Conservation (phyloP, 2,113 vertebrate genomes). For the Chloebia gouldiae region DNA sequence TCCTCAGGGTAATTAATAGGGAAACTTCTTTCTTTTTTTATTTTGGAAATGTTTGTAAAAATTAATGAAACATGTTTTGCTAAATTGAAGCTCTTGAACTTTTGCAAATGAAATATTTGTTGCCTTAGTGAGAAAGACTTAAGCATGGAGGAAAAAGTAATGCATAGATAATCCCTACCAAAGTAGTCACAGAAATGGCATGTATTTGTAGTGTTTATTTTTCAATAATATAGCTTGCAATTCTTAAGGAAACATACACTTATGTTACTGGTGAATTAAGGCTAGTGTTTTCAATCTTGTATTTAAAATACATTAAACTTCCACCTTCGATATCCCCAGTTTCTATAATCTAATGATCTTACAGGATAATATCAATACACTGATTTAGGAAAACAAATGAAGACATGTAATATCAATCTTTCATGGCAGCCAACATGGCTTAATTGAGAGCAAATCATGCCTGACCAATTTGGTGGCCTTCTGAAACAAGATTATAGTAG, state of each 20-base stretch:
- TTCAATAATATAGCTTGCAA: background rate
- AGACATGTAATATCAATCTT: background rate
- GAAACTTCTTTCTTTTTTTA: conserved; percentile 44
- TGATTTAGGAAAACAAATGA: background rate
- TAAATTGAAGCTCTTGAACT: conserved; percentile 35
- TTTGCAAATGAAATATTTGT: conserved; percentile 26
- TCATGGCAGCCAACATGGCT: background rate
- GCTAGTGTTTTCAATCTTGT: background rate
- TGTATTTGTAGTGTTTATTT: conserved; percentile 31
- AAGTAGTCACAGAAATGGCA: conserved; percentile 11
- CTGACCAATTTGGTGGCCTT: too few relatives aligned
- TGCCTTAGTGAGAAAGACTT: background rate
- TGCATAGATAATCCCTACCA: background rate
- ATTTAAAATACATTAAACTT: background rate
- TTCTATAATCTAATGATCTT: background rate
- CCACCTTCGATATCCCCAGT: background rate
- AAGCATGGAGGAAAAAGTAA: background rate
- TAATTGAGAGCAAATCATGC: background rate
- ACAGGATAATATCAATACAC: background rate
- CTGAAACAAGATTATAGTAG: fast-evolving
- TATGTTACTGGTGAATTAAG: background rate
- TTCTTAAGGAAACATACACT: background rate
- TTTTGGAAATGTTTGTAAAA: conserved; percentile 65
- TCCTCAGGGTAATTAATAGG: conserved; percentile 16
- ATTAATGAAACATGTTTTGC: conserved; percentile 52